Base-by-base conservation (phyloP, 1,140 invertebrate species). In the Drosophila jambulina region DNA sequence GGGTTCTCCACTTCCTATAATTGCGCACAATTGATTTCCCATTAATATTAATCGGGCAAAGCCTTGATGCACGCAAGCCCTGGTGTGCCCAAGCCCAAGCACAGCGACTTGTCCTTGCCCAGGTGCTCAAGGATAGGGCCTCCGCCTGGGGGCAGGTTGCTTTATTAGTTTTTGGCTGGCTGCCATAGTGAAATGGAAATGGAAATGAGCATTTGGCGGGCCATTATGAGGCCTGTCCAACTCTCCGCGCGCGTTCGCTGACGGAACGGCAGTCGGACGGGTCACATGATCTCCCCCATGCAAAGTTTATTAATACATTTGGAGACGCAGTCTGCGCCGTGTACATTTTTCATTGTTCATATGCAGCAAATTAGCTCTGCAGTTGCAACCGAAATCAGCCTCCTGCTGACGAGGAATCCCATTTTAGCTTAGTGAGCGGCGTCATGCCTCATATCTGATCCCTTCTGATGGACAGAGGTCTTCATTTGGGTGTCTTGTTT, bases 201-300 rank as follows among this genome's bases (percentile, higher is more conserved):
- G 75, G 59, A 78, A 78, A 53, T 72, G 58, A 63, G 75, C 25
- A 29, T 36, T 34, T 54, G 63, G 17, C 53, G 49, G 57, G 38
- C 63, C 75, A 70, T 78, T 51, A 78, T 69, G 58, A 78, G 62
- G 25, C 45, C 64, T 77, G 80, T 82, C 79, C 34, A 56, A 60
- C 21, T 34, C 34, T 43, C 21, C 36, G 38, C 36, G 32, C 38
- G 32, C 29, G 62, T 36, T 43, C 15, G 42, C 15, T 38, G 53
- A 45, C 56, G 19, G 68, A 19, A 13, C 43, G 23, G 43, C 43
- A 45, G 43, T 23, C 46, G 23, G 46, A 78, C 53, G 53, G 34
- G 85, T 84, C 84, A 88, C 81, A 84, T 85, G 84, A 90, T 90
- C 85, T 90, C 78, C 85, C 85, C 85, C 85, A 88, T 88, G 85